These are phyloP conservation scores for Typhlomys cinereus DNA, from an alignment of 2,113 vertebrate species.

Conservation along the genomic window DNA sequence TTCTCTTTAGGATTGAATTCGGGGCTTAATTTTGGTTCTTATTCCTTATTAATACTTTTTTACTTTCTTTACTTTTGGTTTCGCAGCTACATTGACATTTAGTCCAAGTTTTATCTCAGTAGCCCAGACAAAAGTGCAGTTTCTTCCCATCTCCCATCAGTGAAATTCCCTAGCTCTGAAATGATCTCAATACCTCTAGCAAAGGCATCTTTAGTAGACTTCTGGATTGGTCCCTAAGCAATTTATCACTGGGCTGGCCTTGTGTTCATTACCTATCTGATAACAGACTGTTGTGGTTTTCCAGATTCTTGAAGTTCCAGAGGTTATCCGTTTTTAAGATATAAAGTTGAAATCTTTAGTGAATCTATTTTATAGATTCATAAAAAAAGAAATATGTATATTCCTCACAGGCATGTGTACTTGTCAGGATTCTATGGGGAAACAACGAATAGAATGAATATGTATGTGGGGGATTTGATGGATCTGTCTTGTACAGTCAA, in stretches of 20 bases:
- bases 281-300: conserved; percentile 30
- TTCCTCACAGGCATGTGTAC: no score
- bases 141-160: neutral
- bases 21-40: neutral
- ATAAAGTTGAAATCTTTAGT: neutral
- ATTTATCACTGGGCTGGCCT: neutral
- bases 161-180: neutral
- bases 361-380: conserved; percentile 4
- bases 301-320: neutral
- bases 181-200: neutral
- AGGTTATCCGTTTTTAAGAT: neutral
- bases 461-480: no score
- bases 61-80: neutral
- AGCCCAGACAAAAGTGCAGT: neutral
- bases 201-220: neutral
- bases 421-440: no score
- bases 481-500: no score
- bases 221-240: neutral
- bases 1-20: neutral
- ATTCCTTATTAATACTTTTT: neutral
- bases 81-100: neutral
- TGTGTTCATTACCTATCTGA: neutral
- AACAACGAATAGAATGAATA: no score
- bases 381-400: neutral
- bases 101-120: conserved; percentile 20